Percentiles rank a stretch among this genome's conserved stretches.
phyloP scores from a whole-genome alignment of 2,888 invertebrate genomes.

The Drosophila rellima region DNA sequence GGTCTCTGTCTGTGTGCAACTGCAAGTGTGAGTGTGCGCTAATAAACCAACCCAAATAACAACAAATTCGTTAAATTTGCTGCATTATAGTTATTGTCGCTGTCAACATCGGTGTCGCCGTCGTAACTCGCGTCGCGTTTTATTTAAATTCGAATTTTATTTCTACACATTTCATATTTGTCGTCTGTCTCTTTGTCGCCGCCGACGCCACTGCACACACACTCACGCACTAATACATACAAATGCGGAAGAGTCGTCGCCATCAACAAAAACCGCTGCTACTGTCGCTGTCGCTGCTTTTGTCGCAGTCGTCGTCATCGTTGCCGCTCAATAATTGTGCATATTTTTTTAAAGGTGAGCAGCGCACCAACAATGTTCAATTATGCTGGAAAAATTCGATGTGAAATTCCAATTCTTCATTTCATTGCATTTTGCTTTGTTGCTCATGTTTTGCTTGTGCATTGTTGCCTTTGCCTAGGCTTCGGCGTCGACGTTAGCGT shows the following conservation, averaged over 20 bases:
- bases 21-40: slow-evolving; percentile 51
- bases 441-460: slow-evolving; percentile 39
- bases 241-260: slow-evolving; percentile 69
- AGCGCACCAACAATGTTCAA: slow-evolving; percentile 20
- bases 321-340: slow-evolving; percentile 55
- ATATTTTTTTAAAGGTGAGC: slow-evolving; percentile 68
- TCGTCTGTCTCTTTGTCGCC: slow-evolving; percentile 31
- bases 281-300: slow-evolving; percentile 1
- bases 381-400: slow-evolving; percentile 29
- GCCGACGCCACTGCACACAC: slow-evolving; percentile 32
- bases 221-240: slow-evolving; percentile 36
- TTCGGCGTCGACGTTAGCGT: slow-evolving; percentile 7
- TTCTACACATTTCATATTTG: slow-evolving; percentile 44
- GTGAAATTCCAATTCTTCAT: slow-evolving; percentile 51
- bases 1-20: slow-evolving; percentile 38
- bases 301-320: slow-evolving; percentile 10
- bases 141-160: slow-evolving; percentile 42
- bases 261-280: slow-evolving; percentile 34
- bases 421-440: slow-evolving; percentile 44
- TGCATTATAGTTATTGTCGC: slow-evolving; percentile 62
- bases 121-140: slow-evolving; percentile 39
- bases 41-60: slow-evolving; percentile 57
- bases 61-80: slow-evolving; percentile 57
- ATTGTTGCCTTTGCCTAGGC: slow-evolving; percentile 51
- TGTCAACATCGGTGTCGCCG: slow-evolving; percentile 33